Evolutionary conservation across 2,797 vertebrate species (phyloP).

Genomic region (Scleropages formosus): DNA sequence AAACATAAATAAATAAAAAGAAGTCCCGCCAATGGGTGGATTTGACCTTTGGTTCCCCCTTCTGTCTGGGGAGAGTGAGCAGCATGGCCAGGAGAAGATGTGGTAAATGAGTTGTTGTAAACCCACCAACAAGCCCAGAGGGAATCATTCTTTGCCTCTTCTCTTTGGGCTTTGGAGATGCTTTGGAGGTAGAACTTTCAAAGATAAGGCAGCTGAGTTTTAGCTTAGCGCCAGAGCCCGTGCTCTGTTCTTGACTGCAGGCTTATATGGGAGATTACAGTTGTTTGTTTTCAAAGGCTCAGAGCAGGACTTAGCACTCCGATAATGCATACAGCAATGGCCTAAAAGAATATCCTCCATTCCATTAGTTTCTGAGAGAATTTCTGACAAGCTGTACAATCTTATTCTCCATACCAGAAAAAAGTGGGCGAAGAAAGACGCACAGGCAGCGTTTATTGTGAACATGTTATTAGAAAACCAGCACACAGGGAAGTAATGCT

Average conservation of each 20-base stretch:
- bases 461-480: too few relatives aligned
- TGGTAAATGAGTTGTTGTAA: neutral
- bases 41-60: neutral
- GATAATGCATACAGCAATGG: neutral
- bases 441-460: too few relatives aligned
- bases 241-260: neutral
- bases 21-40: too few relatives aligned
- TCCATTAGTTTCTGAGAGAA: neutral
- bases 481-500: too few relatives aligned
- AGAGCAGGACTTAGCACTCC: neutral
- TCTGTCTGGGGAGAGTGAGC: neutral
- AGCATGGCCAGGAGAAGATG: too few relatives aligned
- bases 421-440: too few relatives aligned
- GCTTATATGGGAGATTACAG: neutral
- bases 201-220: conserved; percentile 16
- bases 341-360: neutral
- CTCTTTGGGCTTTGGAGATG: neutral
- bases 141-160: conserved; percentile 22
- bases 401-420: neutral
- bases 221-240: conserved; percentile 15
- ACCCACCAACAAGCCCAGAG: neutral
- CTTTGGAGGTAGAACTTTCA: conserved; percentile 6
- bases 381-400: neutral
- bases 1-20: neutral
- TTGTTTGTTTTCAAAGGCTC: neutral